These are phyloP conservation scores for Pteropus rufus DNA, from an alignment of 2,797 vertebrate species.

Conservation along the genomic window DNA sequence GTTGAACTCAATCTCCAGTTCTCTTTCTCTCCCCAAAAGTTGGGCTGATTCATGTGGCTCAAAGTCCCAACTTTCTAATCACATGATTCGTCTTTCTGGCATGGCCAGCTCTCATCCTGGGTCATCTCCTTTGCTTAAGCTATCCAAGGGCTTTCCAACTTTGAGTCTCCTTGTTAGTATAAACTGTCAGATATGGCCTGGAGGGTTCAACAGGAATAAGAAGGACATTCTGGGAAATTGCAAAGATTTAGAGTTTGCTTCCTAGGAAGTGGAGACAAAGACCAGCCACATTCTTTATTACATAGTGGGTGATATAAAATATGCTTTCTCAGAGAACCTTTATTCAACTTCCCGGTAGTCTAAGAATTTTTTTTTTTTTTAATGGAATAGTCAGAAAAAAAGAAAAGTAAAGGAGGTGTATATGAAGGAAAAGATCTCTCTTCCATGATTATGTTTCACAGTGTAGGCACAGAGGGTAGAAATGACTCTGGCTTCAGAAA, in stretches of 20 bases:
- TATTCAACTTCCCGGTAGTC: not conserved
- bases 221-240: not conserved
- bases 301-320: not conserved
- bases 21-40: not conserved
- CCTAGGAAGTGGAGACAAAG: not conserved
- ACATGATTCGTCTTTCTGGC: not conserved
- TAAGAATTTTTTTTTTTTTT: not conserved
- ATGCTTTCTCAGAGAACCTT: not conserved
- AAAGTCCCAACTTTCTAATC: not conserved
- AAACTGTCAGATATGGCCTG: not conserved
- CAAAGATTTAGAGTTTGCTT: not conserved
- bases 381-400: not conserved
- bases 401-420: not conserved
- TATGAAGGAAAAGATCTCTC: not conserved
- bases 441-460: not conserved
- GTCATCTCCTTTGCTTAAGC: not conserved
- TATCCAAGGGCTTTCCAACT: not conserved
- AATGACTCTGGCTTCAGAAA: not conserved
- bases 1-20: not conserved
- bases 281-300: not conserved
- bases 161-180: not conserved
- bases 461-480: not conserved
- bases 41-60: not conserved
- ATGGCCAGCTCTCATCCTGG: not conserved
- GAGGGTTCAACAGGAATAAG: not conserved